A percentile compares a stretch with the other conserved stretches of the same genome.
Evolutionary conservation across 2,113 vertebrate species (phyloP).

Genomic region (Ovibos moschatus): DNA sequence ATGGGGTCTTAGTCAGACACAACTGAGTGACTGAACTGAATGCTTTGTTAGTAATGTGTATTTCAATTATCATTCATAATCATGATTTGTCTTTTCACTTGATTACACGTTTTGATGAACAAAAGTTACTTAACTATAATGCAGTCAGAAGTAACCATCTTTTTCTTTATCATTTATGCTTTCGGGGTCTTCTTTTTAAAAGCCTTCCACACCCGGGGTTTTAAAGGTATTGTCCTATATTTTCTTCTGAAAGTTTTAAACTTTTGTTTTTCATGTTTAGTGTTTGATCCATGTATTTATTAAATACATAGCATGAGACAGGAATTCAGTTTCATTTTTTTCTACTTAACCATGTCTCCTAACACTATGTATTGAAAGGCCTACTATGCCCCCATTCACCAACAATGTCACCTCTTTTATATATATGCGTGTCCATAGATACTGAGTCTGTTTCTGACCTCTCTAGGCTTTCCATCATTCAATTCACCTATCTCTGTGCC

Average conservation of each 20-base stretch:
- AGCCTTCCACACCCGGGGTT: not conserved
- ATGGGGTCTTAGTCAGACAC: not conserved
- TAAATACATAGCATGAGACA: not conserved
- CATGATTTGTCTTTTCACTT: not conserved
- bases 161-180: not conserved
- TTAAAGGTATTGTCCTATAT: not conserved
- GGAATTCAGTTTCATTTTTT: not conserved
- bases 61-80: not conserved
- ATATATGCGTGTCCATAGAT: no score
- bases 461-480: not conserved
- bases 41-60: not conserved
- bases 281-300: not conserved
- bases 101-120: not conserved
- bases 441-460: not conserved
- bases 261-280: not conserved
- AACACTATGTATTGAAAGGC: not conserved
- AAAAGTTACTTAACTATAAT: not conserved
- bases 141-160: not conserved
- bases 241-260: not conserved
- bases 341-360: not conserved
- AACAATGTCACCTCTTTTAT: not conserved
- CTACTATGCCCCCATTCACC: not conserved
- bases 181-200: not conserved
- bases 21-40: not conserved
- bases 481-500: not conserved